These are phyloP conservation scores for Sterna hirundo DNA, from an alignment of 2,113 vertebrate genomes.

Conservation along the genomic window DNA sequence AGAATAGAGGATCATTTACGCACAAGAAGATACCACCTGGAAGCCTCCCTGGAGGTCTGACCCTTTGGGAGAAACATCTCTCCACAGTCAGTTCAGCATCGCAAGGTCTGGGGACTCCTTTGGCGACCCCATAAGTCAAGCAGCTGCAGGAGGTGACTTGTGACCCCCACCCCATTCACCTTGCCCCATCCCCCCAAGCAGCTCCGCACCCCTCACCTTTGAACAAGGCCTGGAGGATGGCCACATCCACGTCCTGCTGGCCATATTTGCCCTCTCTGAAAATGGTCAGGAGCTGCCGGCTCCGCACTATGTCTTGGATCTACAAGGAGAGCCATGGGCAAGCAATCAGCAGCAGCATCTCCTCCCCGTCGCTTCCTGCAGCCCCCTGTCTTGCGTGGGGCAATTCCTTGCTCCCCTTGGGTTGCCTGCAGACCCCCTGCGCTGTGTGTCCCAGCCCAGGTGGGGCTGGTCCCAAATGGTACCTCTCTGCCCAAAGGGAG, in stretches of 20 bases:
- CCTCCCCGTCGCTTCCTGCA: background rate
- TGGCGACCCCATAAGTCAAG: background rate
- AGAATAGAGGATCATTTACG: background rate
- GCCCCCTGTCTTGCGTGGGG: background rate
- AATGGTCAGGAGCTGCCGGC: constrained; percentile 85
- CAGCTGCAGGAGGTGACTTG: background rate
- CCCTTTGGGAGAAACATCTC: background rate
- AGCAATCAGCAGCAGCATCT: background rate
- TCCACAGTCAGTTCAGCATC: background rate
- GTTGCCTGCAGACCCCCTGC: background rate
- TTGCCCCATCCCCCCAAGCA: background rate
- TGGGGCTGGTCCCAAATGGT: background rate
- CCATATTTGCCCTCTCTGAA: constrained; percentile 84
- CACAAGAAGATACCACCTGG: accelerated
- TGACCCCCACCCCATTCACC: background rate
- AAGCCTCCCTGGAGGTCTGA: background rate
- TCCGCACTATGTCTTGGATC: constrained; percentile 94
- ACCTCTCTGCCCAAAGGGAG: background rate
- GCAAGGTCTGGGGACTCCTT: background rate
- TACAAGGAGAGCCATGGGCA: constrained; percentile 16
- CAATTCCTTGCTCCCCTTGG: background rate
- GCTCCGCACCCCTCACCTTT: constrained; percentile 81
- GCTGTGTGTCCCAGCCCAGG: background rate
- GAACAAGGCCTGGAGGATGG: constrained; percentile 92
- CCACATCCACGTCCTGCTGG: constrained; percentile 88